Evolutionary conservation across 2,888 invertebrate species (phyloP), one percentile per base, ranked within the genome.

Genomic region (Hirtodrosophila trivittata): DNA sequence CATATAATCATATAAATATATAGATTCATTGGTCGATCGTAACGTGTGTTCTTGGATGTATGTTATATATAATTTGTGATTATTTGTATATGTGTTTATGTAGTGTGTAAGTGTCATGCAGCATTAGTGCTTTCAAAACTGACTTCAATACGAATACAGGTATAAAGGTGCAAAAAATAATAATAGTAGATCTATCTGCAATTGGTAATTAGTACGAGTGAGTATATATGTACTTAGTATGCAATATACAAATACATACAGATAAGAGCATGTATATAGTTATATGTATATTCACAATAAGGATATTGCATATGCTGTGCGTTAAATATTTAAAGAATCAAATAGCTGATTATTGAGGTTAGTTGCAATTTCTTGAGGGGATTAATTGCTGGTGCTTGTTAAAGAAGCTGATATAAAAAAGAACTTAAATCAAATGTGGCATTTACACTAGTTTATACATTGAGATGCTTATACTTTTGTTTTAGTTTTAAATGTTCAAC

Each of bases 401-500:
- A 60, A 55, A 81, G 18, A 63, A 12, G 56, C 54, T 59, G 66
- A 54, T 38, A 43, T 37, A 54, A 42, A 42, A 59, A 54, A 41
- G 38, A 57, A 45, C 5, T 28, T 28, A 28, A 69, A 42, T 30
- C 12, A 10, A 66, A 37, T 59, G 51, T 60, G 62, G 80, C 81
- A 80, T 86, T 80, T 75, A 77, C 77, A 84, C 84, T 82, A 82
- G 63, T 63, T 69, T 59, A 67, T 71, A 82, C 86, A 86, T 63
- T 65, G 56, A 85, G 49, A 63, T 56, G 62, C 76, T 86, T 78
- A 70, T 78, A 78, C 45, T 63, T 82, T 84, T 37, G 32, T 47
- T 59, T 62, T 46, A 50, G n/a, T 56, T 64, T 60, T 57, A 58
- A 60, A 62, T 75, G 76, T 54, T 65, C 50, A 80, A 86, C 80